Percentiles rank a stretch among this genome's conserved stretches.
Evolutionary conservation across 2,113 vertebrate genomes (phyloP).

Genomic region (Protobothrops mucrosquamatus): DNA sequence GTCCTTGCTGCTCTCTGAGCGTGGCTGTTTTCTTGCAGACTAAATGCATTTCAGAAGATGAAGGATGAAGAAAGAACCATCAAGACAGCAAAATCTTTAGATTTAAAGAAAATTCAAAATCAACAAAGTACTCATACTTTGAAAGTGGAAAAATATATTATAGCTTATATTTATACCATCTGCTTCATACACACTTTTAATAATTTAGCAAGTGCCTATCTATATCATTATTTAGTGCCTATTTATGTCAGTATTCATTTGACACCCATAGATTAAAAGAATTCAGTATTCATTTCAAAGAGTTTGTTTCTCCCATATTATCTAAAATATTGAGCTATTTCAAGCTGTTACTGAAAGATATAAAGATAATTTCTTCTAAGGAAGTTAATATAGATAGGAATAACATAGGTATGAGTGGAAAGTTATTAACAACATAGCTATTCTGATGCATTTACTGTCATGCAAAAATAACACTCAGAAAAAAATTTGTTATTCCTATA

Average conservation of each 20-base stretch:
- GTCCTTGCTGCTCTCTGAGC: neutral
- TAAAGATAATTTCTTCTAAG: neutral
- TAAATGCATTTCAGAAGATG: conserved; percentile 7
- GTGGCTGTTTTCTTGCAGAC: neutral
- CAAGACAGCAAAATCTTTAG: neutral
- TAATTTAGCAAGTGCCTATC: neutral
- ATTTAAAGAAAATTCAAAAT: neutral
- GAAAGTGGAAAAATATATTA: neutral
- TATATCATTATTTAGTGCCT: neutral
- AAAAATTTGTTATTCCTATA: neutral
- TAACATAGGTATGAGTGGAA: neutral
- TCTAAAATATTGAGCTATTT: neutral
- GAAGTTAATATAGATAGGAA: neutral
- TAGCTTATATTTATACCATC: neutral
- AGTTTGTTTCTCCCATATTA: neutral
- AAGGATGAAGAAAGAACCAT: neutral
- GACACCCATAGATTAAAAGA: neutral
- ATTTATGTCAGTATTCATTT: neutral
- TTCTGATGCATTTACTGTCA: too few species aligned
- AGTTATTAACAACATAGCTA: neutral
- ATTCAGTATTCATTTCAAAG: neutral
- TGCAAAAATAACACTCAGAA: neutral
- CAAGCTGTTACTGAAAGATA: neutral
- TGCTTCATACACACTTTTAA: neutral
- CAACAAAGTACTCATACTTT: neutral